Evolutionary conservation across 2,888 invertebrate genomes (phyloP).

Genomic region (Seira musarum): DNA sequence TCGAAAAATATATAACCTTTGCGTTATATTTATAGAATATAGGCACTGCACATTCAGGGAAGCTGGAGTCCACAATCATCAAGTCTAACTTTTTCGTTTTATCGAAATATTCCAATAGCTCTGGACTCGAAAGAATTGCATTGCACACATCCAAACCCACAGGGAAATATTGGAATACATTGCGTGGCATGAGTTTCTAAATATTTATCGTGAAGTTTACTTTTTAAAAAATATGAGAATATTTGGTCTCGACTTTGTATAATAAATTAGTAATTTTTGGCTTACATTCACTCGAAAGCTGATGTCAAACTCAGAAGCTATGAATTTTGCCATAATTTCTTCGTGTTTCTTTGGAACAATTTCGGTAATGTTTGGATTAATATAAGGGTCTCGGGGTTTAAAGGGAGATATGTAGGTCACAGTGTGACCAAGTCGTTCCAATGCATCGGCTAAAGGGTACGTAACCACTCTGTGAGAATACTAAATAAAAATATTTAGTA

Average conservation of each 20-base stretch:
- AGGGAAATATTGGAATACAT: background rate
- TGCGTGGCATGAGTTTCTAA: background rate
- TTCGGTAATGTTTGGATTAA: slow-evolving; percentile 14
- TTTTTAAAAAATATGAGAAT: too few relatives aligned
- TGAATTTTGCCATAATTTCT: background rate
- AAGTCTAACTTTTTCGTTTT: slow-evolving; percentile 43
- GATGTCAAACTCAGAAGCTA: background rate
- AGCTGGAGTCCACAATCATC: slow-evolving; percentile 52
- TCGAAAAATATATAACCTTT: too few relatives aligned
- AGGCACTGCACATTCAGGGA: slow-evolving; percentile 55
- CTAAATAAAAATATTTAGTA: too few relatives aligned
- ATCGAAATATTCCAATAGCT: slow-evolving; percentile 17
- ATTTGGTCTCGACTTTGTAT: too few relatives aligned
- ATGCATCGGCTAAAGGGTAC: background rate
- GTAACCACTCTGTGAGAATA: background rate
- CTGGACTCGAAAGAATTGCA: background rate
- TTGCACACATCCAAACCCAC: slow-evolving; percentile 14
- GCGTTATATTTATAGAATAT: slow-evolving; percentile 50
- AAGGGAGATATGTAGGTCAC: slow-evolving; percentile 1
- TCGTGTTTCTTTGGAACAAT: background rate
- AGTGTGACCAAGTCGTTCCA: background rate
- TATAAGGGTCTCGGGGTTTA: background rate
- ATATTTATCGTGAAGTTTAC: too few relatives aligned
- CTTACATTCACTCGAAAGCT: slow-evolving; percentile 7
- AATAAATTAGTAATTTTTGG: too few relatives aligned